Evolutionary conservation across 2,113 vertebrate species (phyloP).

Genomic region (Saguinus imperator): DNA sequence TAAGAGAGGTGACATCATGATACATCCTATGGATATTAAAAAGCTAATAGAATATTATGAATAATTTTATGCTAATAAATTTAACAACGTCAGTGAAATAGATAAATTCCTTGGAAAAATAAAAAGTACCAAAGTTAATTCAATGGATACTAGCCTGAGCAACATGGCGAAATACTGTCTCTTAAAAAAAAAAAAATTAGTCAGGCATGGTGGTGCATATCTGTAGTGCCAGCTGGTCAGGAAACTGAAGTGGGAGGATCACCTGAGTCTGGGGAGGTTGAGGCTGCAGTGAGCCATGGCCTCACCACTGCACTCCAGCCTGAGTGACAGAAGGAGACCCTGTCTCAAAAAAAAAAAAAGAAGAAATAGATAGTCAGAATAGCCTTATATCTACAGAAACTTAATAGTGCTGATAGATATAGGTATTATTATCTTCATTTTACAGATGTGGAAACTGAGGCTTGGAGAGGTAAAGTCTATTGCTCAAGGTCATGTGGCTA

Average conservation of each 20-base stretch:
- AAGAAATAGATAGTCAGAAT: background rate
- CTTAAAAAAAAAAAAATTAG: no score
- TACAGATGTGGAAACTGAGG: background rate
- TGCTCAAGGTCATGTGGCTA: background rate
- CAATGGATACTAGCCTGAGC: background rate
- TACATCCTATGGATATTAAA: background rate
- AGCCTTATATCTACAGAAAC: background rate
- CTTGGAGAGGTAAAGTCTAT: background rate
- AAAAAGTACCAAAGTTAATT: background rate
- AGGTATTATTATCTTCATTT: background rate
- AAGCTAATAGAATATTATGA: background rate
- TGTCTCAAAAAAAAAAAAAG: no score
- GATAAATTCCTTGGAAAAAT: background rate
- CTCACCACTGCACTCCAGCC: no score
- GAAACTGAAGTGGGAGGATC: no score
- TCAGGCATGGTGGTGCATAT: no score
- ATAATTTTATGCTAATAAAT: background rate
- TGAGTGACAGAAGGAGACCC: no score
- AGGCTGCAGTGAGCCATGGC: no score
- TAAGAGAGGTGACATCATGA: background rate
- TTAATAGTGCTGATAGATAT: background rate
- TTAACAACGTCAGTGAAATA: background rate
- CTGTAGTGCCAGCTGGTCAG: no score
- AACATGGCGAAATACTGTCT: no score
- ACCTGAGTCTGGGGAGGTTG: no score